A percentile compares a stretch with the other conserved stretches of the same genome.
Evolutionary conservation across 92 coral and sea anemone genomes (phyloP).

Genomic region (Pocillopora meandrina): DNA sequence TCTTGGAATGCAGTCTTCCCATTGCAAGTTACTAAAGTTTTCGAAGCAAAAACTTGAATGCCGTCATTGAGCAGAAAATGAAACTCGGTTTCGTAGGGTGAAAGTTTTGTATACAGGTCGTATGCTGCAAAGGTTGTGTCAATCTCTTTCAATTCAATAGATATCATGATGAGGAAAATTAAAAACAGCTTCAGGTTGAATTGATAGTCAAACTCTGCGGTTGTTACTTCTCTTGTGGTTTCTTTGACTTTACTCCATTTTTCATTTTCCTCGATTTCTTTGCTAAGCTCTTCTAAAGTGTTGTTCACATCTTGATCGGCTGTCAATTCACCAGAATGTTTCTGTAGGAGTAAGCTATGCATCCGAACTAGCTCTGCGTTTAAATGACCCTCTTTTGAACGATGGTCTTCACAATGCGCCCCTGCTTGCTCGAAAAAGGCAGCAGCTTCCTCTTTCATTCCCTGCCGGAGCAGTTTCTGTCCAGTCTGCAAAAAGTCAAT

Average conservation of each 20-base stretch:
- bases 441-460: conserved; percentile 13
- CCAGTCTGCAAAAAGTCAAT: conserved; percentile 7
- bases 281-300: too few relatives aligned
- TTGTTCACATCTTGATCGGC: too few relatives aligned
- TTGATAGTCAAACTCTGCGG: too few relatives aligned
- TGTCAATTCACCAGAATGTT: background rate
- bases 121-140: background rate
- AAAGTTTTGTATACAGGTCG: too few relatives aligned
- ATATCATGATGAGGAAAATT: background rate
- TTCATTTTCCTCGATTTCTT: too few relatives aligned
- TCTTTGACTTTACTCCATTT: too few relatives aligned
- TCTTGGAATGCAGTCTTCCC: too few relatives aligned
- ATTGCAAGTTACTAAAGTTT: too few relatives aligned
- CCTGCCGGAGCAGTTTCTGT: background rate
- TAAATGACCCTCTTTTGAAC: background rate
- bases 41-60: too few relatives aligned
- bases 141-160: background rate
- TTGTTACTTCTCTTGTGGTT: too few relatives aligned
- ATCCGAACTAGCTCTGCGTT: background rate
- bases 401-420: background rate
- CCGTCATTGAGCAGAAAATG: too few relatives aligned
- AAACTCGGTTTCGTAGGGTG: too few relatives aligned
- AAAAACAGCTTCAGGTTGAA: background rate
- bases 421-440: conserved; percentile 7
- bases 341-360: background rate